Evolutionary conservation across 2,888 invertebrate genomes (phyloP), one percentile per base, ranked within the genome.

Genomic region (Boloria selene): DNA sequence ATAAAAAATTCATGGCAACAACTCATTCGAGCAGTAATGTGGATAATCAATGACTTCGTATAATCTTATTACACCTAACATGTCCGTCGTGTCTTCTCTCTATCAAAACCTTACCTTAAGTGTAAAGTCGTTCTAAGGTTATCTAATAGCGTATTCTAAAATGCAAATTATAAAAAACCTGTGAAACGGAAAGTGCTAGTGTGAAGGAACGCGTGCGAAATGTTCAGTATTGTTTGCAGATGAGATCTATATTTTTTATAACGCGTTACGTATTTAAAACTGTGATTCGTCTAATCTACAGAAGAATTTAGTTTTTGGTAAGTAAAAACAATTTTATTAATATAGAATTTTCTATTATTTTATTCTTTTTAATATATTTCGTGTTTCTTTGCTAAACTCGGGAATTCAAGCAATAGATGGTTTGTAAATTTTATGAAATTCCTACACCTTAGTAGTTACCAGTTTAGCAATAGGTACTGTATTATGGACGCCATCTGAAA

Each of bases 141-240:
- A 72, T 71, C 69, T 72, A 69, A 72, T 64, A 38, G 14, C 2
- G 38, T 50, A 50, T 17, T 59, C 47, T 59, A 38, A 59, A 59
- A 49, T 50, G 14, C 49, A 49, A 59, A 59, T 49, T 59, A 51
- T 17, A 59, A 58, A 70, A 62, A 68, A 69, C 69, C 61, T 68
- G 77, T 75, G 84, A 87, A 88, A 87, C 81, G 74, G 87, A 88
- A 86, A 88, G 86, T 83, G 77, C 14, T 38, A 18, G 77, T 84
- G 83, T 81, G 80, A 87, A 84, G 72, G 81, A 80, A 79, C 82
- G 77, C 87, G 87, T 88, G 89, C 76, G 89, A 88, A 86, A 31
- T 26, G 26, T 59, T 26, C 55, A 26, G 42, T 68, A 70, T 65
- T 65, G 66, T 69, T 61, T 60, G 63, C 31, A 66, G 60, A 69